Evolutionary conservation across 2,797 vertebrate genomes (phyloP).

Genomic region (Coregonus suidteri): DNA sequence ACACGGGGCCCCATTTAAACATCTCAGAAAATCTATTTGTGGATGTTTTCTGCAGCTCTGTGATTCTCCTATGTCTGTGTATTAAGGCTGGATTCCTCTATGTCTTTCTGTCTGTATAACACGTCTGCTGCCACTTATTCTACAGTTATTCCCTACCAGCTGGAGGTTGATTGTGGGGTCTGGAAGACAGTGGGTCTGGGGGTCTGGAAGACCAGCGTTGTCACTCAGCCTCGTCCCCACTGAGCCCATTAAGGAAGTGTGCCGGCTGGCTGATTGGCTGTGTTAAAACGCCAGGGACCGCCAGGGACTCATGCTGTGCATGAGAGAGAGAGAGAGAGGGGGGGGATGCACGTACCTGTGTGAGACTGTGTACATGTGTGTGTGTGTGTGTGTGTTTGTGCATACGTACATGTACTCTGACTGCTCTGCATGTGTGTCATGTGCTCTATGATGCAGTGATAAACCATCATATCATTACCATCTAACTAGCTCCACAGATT

Average conservation of each 20-base stretch:
- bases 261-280: slow-evolving; percentile 59
- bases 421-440: not conserved
- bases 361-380: not conserved
- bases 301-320: no score
- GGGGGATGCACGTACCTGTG: not conserved
- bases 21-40: not conserved
- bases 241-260: slow-evolving; percentile 64
- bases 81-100: not conserved
- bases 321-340: no score
- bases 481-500: slow-evolving; percentile 53
- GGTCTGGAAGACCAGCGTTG: not conserved
- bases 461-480: slow-evolving; percentile 65
- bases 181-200: not conserved
- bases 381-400: not conserved
- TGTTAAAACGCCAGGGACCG: slow-evolving; percentile 6
- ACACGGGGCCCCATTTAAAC: not conserved
- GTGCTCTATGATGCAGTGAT: not conserved
- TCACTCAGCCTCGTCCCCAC: slow-evolving; percentile 43
- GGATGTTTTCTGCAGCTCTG: not conserved
- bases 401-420: no score
- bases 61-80: slow-evolving; percentile 46
- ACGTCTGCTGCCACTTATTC: slow-evolving; percentile 64
- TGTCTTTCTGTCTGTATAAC: slow-evolving; percentile 38
- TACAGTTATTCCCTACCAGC: slow-evolving; percentile 68
- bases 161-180: slow-evolving; percentile 65